phyloP scores from a whole-genome alignment of 2,797 vertebrate species.

The Pampus argenteus region DNA sequence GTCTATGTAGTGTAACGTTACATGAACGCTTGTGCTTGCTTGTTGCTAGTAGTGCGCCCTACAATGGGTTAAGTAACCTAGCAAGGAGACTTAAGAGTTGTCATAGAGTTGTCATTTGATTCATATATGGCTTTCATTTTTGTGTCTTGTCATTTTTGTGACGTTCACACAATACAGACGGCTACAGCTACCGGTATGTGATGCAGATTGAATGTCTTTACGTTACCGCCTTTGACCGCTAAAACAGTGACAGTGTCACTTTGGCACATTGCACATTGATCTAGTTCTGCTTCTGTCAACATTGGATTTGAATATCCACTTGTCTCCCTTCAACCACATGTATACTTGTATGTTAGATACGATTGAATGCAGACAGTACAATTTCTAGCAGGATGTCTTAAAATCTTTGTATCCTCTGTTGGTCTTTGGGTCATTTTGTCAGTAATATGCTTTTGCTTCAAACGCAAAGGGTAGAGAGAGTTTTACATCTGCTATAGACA shows the following conservation, averaged over 20 bases:
- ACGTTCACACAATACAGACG: neutral
- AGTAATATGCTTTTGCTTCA: neutral
- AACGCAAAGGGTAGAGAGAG: neutral
- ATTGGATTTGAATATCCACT: neutral
- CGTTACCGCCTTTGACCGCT: neutral
- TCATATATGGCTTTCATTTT: fast-evolving
- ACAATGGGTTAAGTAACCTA: slow-evolving; percentile 14
- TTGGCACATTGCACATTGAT: too few relatives aligned
- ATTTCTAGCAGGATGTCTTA: too few relatives aligned
- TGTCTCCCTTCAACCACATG: too few relatives aligned
- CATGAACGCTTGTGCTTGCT: slow-evolving; percentile 1
- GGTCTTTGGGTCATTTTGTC: neutral
- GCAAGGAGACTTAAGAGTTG: slow-evolving; percentile 18
- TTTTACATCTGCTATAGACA: neutral
- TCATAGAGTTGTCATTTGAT: neutral
- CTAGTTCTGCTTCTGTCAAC: neutral
- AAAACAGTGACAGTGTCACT: neutral
- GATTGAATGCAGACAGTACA: too few relatives aligned
- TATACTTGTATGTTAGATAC: too few relatives aligned
- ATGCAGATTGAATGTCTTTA: neutral
- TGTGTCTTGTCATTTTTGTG: neutral
- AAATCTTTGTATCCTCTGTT: neutral
- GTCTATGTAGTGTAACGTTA: neutral
- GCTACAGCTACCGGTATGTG: neutral
- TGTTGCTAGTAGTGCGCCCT: neutral